Evolutionary conservation across 2,797 vertebrate species (phyloP), one percentile per base, ranked within the genome.

Genomic region (Sebastes paucispinis): DNA sequence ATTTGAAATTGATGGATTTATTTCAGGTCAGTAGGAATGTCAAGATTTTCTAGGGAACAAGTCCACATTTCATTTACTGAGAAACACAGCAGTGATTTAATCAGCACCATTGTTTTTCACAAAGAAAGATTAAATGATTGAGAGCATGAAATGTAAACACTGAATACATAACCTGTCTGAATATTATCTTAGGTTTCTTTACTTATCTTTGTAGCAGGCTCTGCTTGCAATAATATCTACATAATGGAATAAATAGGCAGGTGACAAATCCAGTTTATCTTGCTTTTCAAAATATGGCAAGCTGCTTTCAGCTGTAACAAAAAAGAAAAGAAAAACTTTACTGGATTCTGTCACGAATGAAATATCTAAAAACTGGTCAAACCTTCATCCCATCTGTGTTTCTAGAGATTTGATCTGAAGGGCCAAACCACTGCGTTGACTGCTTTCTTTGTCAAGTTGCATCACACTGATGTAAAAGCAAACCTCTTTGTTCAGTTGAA

Each of bases 1-100:
- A 22, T 57, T 47, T 73, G 18, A 77, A 36, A 81, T 16, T 50
- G 9, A 67, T 69, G 18, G 8, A 64, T 62, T 65, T 66, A 32
- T 55, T 52, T 62, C 13, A 83, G 54, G 70, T 67, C 13, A 81
- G 3, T 62, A 34, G 34, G 62, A 83, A 83, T 78, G 65, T 74
- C 71, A 82, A 59, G 64, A 79, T 79, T 74, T 76, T 55, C 68
- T 34, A 4, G 2, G 29, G 34, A 69, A 62, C 13, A 62, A 52
- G 13, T 24, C 4, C 14, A n/a, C 8, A 36, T 72, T 32, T 18
- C 6, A n/a, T 69, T 65, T 52, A 39, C 67, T 16, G 75, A 57
- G 14, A 70, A 11, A 66, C 63, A 18, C 20, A 47, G 18, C 2
- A 2, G 32, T 24, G 27, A 57, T 69, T 77, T 68, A 73, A 80